Evolutionary conservation across 2,113 vertebrate species (phyloP).

Genomic region (Lophura nycthemera): DNA sequence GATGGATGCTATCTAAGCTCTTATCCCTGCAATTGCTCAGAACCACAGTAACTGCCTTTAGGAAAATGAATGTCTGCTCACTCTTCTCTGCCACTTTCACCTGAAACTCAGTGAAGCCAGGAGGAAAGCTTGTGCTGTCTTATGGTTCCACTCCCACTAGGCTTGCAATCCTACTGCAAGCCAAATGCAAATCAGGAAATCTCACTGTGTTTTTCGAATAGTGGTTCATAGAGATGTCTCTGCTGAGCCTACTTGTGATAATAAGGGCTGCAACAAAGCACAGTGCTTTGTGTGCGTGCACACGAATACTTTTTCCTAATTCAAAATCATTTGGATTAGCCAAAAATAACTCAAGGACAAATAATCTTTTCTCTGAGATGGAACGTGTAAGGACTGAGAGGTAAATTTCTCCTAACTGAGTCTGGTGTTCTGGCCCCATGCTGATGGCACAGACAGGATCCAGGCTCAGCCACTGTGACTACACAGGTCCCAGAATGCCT

Average conservation of each 20-base stretch:
- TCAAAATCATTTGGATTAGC: background rate
- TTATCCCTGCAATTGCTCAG: background rate
- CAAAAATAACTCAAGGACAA: background rate
- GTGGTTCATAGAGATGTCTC: background rate
- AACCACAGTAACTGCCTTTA: background rate
- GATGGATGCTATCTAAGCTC: background rate
- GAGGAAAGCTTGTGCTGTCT: background rate
- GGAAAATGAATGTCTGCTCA: background rate
- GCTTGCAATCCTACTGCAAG: background rate
- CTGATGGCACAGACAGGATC: background rate
- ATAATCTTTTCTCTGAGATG: background rate
- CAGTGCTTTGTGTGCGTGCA: too few relatives aligned
- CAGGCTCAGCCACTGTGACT: background rate
- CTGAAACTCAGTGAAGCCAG: background rate
- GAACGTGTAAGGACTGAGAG: fast-evolving
- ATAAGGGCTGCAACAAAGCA: background rate
- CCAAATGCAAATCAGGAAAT: background rate
- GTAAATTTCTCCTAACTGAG: background rate
- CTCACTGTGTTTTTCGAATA: background rate
- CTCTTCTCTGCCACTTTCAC: background rate
- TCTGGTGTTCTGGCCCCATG: background rate
- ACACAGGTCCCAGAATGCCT: background rate
- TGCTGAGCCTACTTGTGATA: background rate
- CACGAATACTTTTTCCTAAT: background rate
- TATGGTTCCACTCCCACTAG: background rate